These are phyloP conservation scores for Cryptomyrus ogoouensis DNA, from an alignment of 2,113 vertebrate species.

Conservation along the genomic window DNA sequence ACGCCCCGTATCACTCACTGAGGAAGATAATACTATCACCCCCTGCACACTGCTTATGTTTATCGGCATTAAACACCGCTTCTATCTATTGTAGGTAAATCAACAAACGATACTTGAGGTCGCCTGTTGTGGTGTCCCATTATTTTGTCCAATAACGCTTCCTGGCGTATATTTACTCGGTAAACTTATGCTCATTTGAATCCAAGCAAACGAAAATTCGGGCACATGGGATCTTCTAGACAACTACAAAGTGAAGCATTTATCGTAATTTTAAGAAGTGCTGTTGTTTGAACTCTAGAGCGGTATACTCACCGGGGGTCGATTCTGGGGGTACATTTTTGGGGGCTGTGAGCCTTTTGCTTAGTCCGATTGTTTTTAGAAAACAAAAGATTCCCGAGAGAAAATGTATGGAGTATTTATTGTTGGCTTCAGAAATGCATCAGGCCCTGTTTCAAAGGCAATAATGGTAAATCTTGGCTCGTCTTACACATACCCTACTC, in stretches of 20 bases:
- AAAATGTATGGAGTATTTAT: conserved; percentile 36
- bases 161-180: not conserved
- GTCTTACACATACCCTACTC: conserved; percentile 56
- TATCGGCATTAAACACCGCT: not conserved
- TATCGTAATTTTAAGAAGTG: not conserved
- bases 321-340: conserved; percentile 81
- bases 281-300: not conserved
- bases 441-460: conserved; percentile 49
- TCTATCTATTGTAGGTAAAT: not conserved
- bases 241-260: not conserved
- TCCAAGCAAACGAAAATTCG: not conserved
- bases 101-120: not conserved
- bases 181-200: conserved; percentile 1
- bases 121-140: not conserved
- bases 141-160: not conserved
- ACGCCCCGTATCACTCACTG: not conserved
- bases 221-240: not conserved
- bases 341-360: conserved; percentile 47
- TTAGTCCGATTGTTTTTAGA: conserved; percentile 23
- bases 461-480: conserved; percentile 48
- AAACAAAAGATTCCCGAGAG: conserved; percentile 40
- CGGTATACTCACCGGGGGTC: conserved; percentile 71
- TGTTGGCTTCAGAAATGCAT: conserved; percentile 56
- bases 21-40: not conserved
- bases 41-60: not conserved